A percentile compares a stretch with the other conserved stretches of the same genome.
phyloP scores from a whole-genome alignment of 2,888 invertebrate species.

The Sphaerophoria taeniata region DNA sequence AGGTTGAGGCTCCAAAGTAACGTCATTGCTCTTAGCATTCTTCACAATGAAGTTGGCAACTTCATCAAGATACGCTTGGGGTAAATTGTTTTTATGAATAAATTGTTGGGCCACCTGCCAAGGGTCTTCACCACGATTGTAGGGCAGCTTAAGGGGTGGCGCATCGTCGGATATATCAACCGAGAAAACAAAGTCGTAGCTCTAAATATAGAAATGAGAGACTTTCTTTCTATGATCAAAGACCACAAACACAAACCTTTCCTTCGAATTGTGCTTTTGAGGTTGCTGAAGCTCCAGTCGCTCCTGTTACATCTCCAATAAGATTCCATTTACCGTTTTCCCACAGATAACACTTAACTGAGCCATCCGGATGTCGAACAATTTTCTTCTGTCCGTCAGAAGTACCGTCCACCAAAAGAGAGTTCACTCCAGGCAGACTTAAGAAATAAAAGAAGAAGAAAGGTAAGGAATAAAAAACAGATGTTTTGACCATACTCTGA shows the following conservation, averaged over 20 bases:
- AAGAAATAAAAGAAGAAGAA: not conserved
- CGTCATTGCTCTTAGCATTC: constrained; percentile 85
- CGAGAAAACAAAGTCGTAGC: constrained; percentile 97
- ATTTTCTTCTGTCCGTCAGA: constrained; percentile 93
- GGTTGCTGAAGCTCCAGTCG: constrained; percentile 86
- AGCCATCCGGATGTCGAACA: constrained; percentile 88
- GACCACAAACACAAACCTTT: constrained; percentile 81
- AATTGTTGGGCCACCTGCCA: constrained; percentile 96
- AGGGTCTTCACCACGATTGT: constrained; percentile 95
- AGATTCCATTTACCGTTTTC: constrained; percentile 90
- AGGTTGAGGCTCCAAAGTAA: constrained; percentile 57
- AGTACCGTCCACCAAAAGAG: constrained; percentile 89
- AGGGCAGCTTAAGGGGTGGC: constrained; percentile 95
- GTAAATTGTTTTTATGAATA: constrained; percentile 92
- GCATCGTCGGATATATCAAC: constrained; percentile 97
- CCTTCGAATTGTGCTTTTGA: constrained; percentile 93
- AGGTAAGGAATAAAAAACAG: too few species aligned
- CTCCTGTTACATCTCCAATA: constrained; percentile 95
- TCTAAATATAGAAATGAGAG: constrained; percentile 78
- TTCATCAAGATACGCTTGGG: constrained; percentile 94
- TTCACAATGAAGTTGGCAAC: constrained; percentile 96
- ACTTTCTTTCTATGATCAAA: not conserved
- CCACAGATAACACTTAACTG: constrained; percentile 92
- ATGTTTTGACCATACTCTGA: constrained; percentile 85
- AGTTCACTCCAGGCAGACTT: constrained; percentile 92